These are phyloP conservation scores for Hepsetus odoe DNA, from an alignment of 2,113 vertebrate species.

Conservation along the genomic window DNA sequence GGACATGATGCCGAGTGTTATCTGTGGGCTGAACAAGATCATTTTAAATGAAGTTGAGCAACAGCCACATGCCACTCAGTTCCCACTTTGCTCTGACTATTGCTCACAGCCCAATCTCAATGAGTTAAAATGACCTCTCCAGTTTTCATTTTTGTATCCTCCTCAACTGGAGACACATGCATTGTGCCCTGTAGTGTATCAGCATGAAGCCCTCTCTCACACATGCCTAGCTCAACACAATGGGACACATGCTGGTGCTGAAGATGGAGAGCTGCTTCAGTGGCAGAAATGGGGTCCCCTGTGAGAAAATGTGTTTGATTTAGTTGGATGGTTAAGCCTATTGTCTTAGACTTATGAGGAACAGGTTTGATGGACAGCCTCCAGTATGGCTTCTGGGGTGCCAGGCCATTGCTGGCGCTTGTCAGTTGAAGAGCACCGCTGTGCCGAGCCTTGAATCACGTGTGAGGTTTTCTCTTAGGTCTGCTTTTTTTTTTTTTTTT, in stretches of 20 bases:
- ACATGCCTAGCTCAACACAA: conserved; percentile 7
- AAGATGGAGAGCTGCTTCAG: not conserved
- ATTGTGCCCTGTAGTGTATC: conserved; percentile 5
- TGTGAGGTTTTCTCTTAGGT: conserved; percentile 42
- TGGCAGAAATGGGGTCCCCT: conserved; percentile 40
- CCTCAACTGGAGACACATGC: conserved; percentile 31
- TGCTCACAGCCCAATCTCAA: not conserved
- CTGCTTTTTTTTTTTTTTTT: not conserved
- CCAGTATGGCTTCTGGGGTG: conserved; percentile 8
- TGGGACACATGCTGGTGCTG: not conserved
- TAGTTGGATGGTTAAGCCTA: conserved; percentile 39
- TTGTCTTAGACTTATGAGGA: conserved; percentile 41
- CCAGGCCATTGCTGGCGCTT: conserved; percentile 33
- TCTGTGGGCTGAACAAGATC: conserved; percentile 6
- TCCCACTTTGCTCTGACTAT: not conserved
- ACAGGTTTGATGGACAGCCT: conserved; percentile 35
- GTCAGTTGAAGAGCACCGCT: conserved; percentile 15
- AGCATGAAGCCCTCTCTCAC: conserved; percentile 4
- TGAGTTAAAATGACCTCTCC: not conserved
- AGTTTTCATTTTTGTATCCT: not conserved
- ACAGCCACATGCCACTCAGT: conserved; percentile 10
- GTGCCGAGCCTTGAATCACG: conserved; percentile 16
- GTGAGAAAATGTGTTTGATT: conserved; percentile 49
- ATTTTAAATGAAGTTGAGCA: conserved; percentile 40
- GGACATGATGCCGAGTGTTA: not conserved